A percentile compares a stretch with the other conserved stretches of the same genome.
These are phyloP conservation scores for Polydrusus pterygomalis DNA, from an alignment of 2,888 invertebrate species.

Conservation along the genomic window DNA sequence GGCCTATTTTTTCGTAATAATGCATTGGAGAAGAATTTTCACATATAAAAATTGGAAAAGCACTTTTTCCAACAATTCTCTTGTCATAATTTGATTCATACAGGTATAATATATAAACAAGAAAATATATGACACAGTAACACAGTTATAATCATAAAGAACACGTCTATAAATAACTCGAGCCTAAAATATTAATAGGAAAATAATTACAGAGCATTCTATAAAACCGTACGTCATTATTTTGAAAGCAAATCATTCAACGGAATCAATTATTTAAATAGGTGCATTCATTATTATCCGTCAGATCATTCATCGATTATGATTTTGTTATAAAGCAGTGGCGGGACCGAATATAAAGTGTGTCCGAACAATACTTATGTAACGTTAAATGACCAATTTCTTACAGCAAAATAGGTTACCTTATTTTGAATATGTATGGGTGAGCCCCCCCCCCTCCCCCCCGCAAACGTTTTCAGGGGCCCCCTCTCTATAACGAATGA, in stretches of 20 bases:
- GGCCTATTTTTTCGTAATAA: too few species aligned
- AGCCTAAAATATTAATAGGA: constrained; percentile 32
- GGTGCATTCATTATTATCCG: constrained; percentile 15
- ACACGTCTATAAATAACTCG: not conserved
- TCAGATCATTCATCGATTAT: constrained; percentile 31
- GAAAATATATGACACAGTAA: constrained; percentile 9
- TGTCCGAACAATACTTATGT: too few species aligned
- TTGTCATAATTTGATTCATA: constrained; percentile 3
- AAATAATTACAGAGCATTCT: constrained; percentile 38
- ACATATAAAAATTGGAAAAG: not conserved
- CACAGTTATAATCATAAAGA: not conserved
- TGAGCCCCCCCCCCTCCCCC: too few species aligned
- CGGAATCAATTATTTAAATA: constrained; percentile 46
- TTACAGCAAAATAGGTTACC: too few species aligned
- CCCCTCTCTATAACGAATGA: too few species aligned
- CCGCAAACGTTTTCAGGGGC: too few species aligned
- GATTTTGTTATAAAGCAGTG: constrained; percentile 20
- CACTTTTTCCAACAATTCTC: not conserved
- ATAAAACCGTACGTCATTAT: constrained; percentile 38
- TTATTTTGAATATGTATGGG: too few species aligned
- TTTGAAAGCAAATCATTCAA: constrained; percentile 45
- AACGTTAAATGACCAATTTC: too few species aligned
- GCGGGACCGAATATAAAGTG: constrained; percentile 1
- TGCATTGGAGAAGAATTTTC: too few species aligned
- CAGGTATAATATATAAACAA: not conserved